These are phyloP conservation scores for Zosterops lateralis DNA, from an alignment of 2,113 vertebrate species.

Conservation along the genomic window DNA sequence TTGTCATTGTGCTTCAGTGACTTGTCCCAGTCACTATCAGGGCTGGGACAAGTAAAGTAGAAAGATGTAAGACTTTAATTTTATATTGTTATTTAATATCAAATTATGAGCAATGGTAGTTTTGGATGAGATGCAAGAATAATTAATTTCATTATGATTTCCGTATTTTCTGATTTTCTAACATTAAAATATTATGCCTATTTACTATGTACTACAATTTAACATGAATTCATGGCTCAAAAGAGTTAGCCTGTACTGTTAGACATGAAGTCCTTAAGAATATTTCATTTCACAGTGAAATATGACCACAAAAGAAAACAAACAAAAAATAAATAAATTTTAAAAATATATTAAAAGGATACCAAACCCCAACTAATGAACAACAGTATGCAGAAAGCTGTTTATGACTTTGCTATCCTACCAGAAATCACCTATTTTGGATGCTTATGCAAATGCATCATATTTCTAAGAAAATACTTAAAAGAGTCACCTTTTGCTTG, in stretches of 20 bases:
- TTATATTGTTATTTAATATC: background rate
- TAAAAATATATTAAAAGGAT: background rate
- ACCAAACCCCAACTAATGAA: background rate
- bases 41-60: background rate
- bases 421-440: background rate
- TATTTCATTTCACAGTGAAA: background rate
- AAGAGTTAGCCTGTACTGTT: background rate
- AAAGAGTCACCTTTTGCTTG: background rate
- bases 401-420: background rate
- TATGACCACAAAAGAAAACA: background rate
- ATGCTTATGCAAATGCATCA: background rate
- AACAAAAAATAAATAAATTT: background rate
- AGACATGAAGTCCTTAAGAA: background rate
- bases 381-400: background rate
- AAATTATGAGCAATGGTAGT: background rate
- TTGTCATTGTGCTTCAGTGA: background rate
- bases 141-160: background rate
- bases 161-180: background rate
- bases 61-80: background rate
- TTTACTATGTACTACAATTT: background rate
- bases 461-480: background rate
- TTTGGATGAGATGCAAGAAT: background rate
- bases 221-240: background rate
- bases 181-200: background rate
- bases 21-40: background rate